Base-by-base conservation (phyloP, 2,113 vertebrate genomes). In the Glaucidium brasilianum region DNA sequence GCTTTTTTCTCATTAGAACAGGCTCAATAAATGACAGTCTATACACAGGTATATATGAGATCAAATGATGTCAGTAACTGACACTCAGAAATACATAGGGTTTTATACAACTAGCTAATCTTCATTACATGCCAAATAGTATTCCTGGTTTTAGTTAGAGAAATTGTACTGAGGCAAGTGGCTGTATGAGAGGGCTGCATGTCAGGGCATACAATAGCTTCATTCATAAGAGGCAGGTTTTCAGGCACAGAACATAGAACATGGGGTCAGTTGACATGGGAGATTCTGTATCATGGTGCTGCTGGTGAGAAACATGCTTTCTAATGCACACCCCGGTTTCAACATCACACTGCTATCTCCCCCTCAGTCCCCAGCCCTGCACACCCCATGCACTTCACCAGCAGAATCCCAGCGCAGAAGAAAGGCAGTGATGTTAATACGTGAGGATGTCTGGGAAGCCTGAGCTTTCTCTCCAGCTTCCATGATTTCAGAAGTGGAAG, bases 161-260 rank as follows among this genome's bases (percentile, higher is more conserved):
- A 63, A 78, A 85, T 85, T 15, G 7, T 72, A 19, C 22, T 18
- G 23, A 25, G 22, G 32, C 47, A 82, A 59, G 50, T n/a, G 60
- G 8, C 29, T 78, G 11, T 22, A 26, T 26, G 41, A 82, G 52
- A 47, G 12, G 20, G 22, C 27, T 52, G 39, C 6, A 16, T 59
- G 27, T 21, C 30, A 12, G 55, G 23, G 12, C 35, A 55, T 35
- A 45, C 12, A 53, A 3, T 9, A 73, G 3, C 18, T 62, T 69
- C 50, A 60, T 3, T 43, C 0, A 0, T 39, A 59, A 45, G 3
- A 45, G 7, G 15, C 16, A 73, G 66, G 5, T 10, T 75, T 32
- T 62, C 7, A 66, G 19, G 11, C n/a, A 49, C 34, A 53, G 30
- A 10, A 47, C 39, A 26, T 4, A 45, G 15, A 11, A 41, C 4